phyloP scores from a whole-genome alignment of 2,888 invertebrate species.

The Euclidia mi region DNA sequence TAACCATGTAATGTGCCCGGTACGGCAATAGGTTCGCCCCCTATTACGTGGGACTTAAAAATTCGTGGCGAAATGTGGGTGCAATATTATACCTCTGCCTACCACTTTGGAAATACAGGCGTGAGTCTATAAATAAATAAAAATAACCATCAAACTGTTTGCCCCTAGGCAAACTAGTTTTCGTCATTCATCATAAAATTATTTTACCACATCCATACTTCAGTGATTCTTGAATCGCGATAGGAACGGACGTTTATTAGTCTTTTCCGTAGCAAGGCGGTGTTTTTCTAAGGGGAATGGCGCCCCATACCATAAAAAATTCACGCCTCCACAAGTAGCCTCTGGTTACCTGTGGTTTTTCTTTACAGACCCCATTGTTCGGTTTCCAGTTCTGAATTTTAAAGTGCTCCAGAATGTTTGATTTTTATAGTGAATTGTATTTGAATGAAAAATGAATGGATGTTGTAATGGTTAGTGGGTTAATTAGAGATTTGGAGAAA shows the following conservation, averaged over 20 bases:
- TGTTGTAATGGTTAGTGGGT: not conserved
- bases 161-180: not conserved
- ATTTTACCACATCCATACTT: slow-evolving; percentile 51
- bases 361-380: slow-evolving; percentile 46
- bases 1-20: too few relatives aligned
- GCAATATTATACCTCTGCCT: too few relatives aligned
- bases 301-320: slow-evolving; percentile 84
- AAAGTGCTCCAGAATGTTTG: slow-evolving; percentile 49
- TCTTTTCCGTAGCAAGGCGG: slow-evolving; percentile 78
- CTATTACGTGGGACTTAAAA: too few relatives aligned
- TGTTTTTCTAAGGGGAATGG: slow-evolving; percentile 82
- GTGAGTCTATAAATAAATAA: too few relatives aligned
- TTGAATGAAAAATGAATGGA: too few relatives aligned
- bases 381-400: slow-evolving; percentile 70
- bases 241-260: slow-evolving; percentile 78
- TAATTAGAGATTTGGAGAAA: too few relatives aligned
- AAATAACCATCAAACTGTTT: not conserved
- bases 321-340: slow-evolving; percentile 74
- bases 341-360: slow-evolving; percentile 75
- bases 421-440: slow-evolving; percentile 25
- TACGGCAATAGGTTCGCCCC: too few relatives aligned
- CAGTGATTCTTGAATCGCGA: slow-evolving; percentile 36
- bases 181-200: not conserved
- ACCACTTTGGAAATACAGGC: too few relatives aligned
- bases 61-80: too few relatives aligned